Conservation (phyloP, 1,140 invertebrate genomes). For the Drosophila elegans region DNA sequence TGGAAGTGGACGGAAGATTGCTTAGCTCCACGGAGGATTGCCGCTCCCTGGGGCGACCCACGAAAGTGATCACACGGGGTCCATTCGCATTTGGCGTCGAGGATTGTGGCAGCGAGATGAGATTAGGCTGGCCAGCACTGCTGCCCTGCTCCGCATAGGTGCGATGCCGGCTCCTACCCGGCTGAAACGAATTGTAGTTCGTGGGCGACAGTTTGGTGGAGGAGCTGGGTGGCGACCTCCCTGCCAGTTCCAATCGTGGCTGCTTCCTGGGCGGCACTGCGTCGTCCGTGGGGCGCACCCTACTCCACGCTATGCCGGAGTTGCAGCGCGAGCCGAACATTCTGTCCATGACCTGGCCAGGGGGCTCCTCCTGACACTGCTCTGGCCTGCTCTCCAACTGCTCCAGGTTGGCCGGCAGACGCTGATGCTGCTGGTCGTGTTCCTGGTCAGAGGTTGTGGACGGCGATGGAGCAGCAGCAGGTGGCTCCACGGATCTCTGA, state of each 20-base stretch:
- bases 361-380: constrained; percentile 3
- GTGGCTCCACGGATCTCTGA: constrained; percentile 3
- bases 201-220: constrained; percentile 46
- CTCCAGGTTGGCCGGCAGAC: constrained; percentile 1
- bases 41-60: constrained; percentile 62
- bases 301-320: constrained; percentile 32
- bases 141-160: constrained; percentile 52
- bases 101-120: background rate
- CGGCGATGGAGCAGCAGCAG: background rate
- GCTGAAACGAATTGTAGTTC: constrained; percentile 64
- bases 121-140: background rate
- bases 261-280: constrained; percentile 16
- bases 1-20: constrained; percentile 62
- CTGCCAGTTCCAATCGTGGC: constrained; percentile 26
- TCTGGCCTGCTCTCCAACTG: background rate
- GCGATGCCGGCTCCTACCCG: constrained; percentile 60
- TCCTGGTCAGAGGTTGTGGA: constrained; percentile 20
- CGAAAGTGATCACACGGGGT: constrained; percentile 72
- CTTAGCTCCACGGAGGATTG: constrained; percentile 26
- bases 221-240: background rate
- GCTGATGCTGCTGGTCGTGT: background rate
- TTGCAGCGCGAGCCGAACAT: background rate
- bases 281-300: constrained; percentile 52
- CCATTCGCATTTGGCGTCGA: constrained; percentile 28
- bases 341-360: constrained; percentile 13